Conservation (phyloP, 1,140 invertebrate species). For the Nasonia longicornis region DNA sequence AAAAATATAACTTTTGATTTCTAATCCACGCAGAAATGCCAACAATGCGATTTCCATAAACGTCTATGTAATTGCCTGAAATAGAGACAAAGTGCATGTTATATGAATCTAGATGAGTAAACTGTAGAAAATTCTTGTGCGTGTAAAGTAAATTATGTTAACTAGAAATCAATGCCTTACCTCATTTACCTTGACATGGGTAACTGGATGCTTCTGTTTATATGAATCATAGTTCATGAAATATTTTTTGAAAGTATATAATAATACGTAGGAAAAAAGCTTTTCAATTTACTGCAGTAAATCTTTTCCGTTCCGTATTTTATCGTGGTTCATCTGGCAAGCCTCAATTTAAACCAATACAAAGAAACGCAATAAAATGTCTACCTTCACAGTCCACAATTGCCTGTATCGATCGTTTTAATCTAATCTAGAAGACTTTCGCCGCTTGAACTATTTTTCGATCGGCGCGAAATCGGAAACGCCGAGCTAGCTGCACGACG, state of each 20-base stretch:
- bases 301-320: no score
- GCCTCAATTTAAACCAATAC: not conserved
- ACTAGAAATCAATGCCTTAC: not conserved
- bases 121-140: not conserved
- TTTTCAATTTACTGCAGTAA: no score
- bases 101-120: not conserved
- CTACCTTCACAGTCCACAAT: not conserved
- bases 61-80: not conserved
- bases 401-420: not conserved
- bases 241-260: no score
- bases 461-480: conserved; percentile 14
- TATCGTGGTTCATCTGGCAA: not conserved
- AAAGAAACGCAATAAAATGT: not conserved
- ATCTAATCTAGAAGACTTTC: conserved; percentile 28
- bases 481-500: not conserved
- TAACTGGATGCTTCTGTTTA: not conserved
- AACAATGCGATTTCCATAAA: no score
- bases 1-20: not conserved
- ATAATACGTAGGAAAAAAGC: not conserved
- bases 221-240: not conserved
- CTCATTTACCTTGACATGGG: not conserved
- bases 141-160: conserved; percentile 12
- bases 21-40: not conserved
- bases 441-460: not conserved
- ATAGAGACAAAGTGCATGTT: not conserved